A percentile compares a stretch with the other conserved stretches of the same genome.
phyloP scores from a whole-genome alignment of 1,140 invertebrate genomes.

The Pogonognathellus flavescens region DNA sequence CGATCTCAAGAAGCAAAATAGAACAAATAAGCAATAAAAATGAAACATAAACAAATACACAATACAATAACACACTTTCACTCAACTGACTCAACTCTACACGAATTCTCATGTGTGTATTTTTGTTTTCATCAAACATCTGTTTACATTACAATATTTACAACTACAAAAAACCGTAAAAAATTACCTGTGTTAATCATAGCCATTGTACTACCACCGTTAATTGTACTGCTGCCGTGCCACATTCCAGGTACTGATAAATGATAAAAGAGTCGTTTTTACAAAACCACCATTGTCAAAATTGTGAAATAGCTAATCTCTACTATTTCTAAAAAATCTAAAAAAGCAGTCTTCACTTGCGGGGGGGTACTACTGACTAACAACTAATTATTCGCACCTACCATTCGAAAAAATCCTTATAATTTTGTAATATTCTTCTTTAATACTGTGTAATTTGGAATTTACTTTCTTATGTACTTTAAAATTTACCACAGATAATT shows the following conservation, averaged over 20 bases:
- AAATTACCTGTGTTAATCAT: slow-evolving; percentile 18
- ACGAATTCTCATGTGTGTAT: too few species aligned
- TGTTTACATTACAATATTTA: too few species aligned
- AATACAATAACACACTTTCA: too few species aligned
- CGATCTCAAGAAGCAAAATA: too few species aligned
- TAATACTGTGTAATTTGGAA: too few species aligned
- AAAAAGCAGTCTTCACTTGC: not conserved
- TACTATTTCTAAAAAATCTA: not conserved
- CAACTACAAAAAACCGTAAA: not conserved
- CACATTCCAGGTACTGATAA: slow-evolving; percentile 1
- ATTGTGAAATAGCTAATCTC: not conserved
- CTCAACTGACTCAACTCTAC: too few species aligned
- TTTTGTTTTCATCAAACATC: too few species aligned
- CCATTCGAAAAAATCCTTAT: not conserved
- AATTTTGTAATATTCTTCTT: not conserved
- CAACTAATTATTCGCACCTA: not conserved
- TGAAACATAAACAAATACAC: too few species aligned
- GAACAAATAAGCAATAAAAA: too few species aligned
- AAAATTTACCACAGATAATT: slow-evolving; percentile 3
- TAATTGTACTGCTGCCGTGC: not conserved
- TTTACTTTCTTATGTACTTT: not conserved
- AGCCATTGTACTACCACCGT: slow-evolving; percentile 5
- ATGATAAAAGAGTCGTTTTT: not conserved
- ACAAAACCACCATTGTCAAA: not conserved
- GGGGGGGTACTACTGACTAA: too few species aligned